phyloP scores from a whole-genome alignment of 2,113 vertebrate genomes.

The Pangasianodon hypophthalmus region DNA sequence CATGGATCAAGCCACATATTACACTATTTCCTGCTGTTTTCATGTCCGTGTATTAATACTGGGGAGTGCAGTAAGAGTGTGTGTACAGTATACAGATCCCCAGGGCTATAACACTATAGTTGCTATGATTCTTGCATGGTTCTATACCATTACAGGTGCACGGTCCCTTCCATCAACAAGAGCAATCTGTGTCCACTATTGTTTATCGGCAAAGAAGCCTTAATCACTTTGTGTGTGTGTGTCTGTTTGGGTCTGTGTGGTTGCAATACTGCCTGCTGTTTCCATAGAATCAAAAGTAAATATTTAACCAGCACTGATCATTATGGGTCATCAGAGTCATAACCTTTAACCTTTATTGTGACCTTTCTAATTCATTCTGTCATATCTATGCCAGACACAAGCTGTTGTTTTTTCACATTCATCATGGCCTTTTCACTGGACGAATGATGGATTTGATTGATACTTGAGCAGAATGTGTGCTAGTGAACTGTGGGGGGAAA shows the following conservation, averaged over 20 bases:
- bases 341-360: slow-evolving; percentile 48
- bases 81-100: not conserved
- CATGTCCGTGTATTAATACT: not conserved
- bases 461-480: slow-evolving; percentile 53
- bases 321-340: slow-evolving; percentile 33
- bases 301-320: slow-evolving; percentile 47
- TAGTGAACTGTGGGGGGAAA: not conserved
- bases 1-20: not conserved
- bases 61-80: not conserved
- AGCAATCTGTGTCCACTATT: slow-evolving; percentile 1
- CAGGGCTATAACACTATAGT: not conserved
- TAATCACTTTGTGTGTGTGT: not conserved
- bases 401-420: slow-evolving; percentile 46
- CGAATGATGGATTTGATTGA: slow-evolving; percentile 64
- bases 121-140: not conserved
- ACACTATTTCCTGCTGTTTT: not conserved
- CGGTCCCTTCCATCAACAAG: not conserved
- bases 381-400: slow-evolving; percentile 39
- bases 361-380: slow-evolving; percentile 44
- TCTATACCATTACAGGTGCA: not conserved
- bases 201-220: not conserved
- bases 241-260: not conserved
- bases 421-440: slow-evolving; percentile 41
- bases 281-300: slow-evolving; percentile 37
- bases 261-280: slow-evolving; percentile 1